Evolutionary conservation across 2,113 vertebrate species (phyloP).

Genomic region (Urocitellus parryii): DNA sequence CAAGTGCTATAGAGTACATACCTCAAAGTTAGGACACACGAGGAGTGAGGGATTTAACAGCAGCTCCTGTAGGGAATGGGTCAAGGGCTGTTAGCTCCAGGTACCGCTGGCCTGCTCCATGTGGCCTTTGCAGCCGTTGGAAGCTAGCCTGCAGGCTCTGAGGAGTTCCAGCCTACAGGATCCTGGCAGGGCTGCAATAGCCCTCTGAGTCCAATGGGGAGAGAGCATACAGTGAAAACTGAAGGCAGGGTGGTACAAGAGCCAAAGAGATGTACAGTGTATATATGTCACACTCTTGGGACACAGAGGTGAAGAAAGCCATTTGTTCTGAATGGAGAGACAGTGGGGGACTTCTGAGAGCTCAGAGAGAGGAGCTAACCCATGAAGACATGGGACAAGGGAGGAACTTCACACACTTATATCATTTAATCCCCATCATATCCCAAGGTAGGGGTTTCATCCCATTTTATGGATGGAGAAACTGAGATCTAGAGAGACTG

Average conservation of each 20-base stretch:
- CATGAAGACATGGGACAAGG: accelerated
- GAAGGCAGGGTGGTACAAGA: not conserved
- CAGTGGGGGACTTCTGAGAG: not conserved
- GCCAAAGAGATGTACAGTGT: too few species aligned
- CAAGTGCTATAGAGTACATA: not conserved
- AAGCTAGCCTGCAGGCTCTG: not conserved
- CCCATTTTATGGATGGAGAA: not conserved
- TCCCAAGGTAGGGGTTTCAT: not conserved
- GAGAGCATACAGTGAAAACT: not conserved
- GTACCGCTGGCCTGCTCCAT: not conserved
- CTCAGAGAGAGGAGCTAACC: not conserved
- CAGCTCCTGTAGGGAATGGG: not conserved
- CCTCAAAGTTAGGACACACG: not conserved
- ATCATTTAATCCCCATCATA: not conserved
- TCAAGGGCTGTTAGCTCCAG: not conserved
- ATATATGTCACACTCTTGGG: accelerated
- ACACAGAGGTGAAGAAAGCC: not conserved
- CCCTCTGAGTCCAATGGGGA: not conserved
- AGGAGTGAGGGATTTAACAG: accelerated
- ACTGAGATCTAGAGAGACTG: not conserved
- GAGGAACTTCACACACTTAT: not conserved
- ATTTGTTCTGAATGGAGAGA: not conserved
- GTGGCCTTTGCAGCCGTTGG: not conserved
- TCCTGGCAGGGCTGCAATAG: accelerated
- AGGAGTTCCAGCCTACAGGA: not conserved